phyloP scores from a whole-genome alignment of 1,140 invertebrate genomes.

The Zaprionus nigranus region DNA sequence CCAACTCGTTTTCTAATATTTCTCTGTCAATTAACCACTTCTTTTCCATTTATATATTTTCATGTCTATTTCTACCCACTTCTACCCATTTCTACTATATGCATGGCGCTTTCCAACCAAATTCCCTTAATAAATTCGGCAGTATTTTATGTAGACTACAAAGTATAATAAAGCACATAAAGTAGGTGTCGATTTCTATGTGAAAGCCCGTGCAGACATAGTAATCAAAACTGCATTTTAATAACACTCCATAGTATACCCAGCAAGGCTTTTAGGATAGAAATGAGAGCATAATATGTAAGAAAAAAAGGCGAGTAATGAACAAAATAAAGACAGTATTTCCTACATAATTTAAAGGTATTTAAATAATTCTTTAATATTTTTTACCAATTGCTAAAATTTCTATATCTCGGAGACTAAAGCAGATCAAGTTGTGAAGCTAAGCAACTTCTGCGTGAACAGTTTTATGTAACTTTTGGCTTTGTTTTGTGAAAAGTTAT shows the following conservation, averaged over 20 bases:
- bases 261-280: not conserved
- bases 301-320: not conserved
- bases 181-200: not conserved
- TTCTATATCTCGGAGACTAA: not conserved
- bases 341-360: too few species aligned
- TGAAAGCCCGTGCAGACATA: not conserved
- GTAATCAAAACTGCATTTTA: not conserved
- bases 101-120: not conserved
- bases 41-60: too few species aligned
- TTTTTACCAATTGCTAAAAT: not conserved
- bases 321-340: too few species aligned
- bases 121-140: not conserved
- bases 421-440: too few species aligned
- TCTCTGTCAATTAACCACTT: too few species aligned
- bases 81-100: not conserved
- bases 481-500: too few species aligned
- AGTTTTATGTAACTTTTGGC: too few species aligned
- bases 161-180: not conserved
- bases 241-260: not conserved
- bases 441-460: too few species aligned
- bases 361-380: too few species aligned
- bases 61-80: too few species aligned
- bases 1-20: too few species aligned
- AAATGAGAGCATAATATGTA: not conserved
- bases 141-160: not conserved